Base-by-base conservation (phyloP, 2,797 vertebrate species). In the Trachurus trachurus region DNA sequence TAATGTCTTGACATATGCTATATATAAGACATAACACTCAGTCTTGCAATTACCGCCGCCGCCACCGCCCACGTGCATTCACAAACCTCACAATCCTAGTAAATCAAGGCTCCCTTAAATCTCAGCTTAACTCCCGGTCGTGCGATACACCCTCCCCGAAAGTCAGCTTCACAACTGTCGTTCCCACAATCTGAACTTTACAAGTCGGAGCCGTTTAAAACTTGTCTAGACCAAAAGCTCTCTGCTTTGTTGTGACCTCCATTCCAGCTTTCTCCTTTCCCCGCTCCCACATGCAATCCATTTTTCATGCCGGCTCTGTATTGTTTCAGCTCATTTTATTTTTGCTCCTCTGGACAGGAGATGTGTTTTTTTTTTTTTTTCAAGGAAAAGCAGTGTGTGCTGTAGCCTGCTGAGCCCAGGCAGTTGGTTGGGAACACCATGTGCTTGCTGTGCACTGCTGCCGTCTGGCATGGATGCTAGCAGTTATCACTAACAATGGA, bases 371-470 rank as follows among this genome's bases (percentile, higher is more conserved):
- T 26, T 16, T 61, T 69, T 54, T 67, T 66, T 81, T 67, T 60
- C 44, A 39, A 19, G 66, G 59, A 42, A 67, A 66, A 74, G 74
- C 76, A 60, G 40, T 42, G 75, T 77, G 86, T 84, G 82, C 68
- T 52, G 67, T 44, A 71, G 82, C 86, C 83, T 64, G 85, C 84
- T 82, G 90, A 82, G 88, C 74, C 56, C 60, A 57, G 79, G 71
- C 84, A 74, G 78, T 87, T 83, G 86, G 76, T 76, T 67, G 74
- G 79, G 80, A 74, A 89, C 90, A 77, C 73, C 42, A 11, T 82
- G 90, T 85, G 78, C 89, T 85, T 64, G 79, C 83, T 79, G 78
- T 84, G 81, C 77, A 9, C 85, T 37, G 74, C 78, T 78, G 76
- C 79, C 60, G 78, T 79, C 84, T 90, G 85, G 80, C 82, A 74